Base-by-base conservation (phyloP, 2,888 invertebrate species). In the Plagiodera versicolora region DNA sequence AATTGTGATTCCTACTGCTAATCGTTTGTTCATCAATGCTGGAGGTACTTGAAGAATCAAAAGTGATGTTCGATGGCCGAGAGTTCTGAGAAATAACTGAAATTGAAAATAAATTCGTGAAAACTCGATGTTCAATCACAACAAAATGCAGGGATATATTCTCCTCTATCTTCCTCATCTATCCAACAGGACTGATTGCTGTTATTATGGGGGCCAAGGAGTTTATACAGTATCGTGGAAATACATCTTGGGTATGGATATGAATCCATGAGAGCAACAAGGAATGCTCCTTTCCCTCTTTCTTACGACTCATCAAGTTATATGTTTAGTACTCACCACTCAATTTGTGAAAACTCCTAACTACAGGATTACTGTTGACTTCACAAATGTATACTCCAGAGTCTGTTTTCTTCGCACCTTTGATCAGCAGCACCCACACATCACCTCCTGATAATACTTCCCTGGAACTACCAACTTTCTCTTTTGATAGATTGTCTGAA, bases 351-450 rank as follows among this genome's bases (percentile, higher is more conserved):
- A 91, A 91, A 74, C 91, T 91, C 65, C 89, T 84, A 47, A 91
- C 85, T 0, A 89, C 87, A 0, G 92, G 92, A 69, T 88, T 88
- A 14, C 89, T 89, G 80, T 93, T 93, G 16, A 92, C 86, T 80
- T 93, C 92, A 72, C 93, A 94, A 69, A 89, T 86, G 77, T 93
- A 94, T 32, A 91, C 84, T 1, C 92, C 92, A 0, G 90, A 86
- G 76, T 94, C 93, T 0, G 86, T 83, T 0, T 87, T 81, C 72
- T 84, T 87, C 14, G 89, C 86, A 16, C 85, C 82, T 75, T 87
- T 88, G 73, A 94, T 91, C 64, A 91, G 87, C 51, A 94, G 83
- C 45, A 93, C 91, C 92, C 92, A 93, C 14, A 92, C 92, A 74
- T 92, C 92, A 0, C 92, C 92, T 1, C 90, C 92, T 74, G 84